These are phyloP conservation scores for Hyperoplus immaculatus DNA, from an alignment of 2,797 vertebrate genomes.

Conservation along the genomic window DNA sequence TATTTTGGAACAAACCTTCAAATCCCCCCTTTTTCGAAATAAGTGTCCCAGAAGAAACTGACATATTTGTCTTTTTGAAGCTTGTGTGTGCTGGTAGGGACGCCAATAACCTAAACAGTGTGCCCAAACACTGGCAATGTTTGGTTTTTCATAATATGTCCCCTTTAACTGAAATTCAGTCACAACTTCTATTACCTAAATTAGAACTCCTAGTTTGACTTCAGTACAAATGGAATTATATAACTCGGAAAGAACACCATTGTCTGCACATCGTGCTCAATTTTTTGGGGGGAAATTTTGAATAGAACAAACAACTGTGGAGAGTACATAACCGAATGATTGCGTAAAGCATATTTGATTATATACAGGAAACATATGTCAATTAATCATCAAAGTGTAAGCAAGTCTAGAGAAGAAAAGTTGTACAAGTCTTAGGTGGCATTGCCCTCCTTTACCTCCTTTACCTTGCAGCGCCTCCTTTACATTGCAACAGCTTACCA, in stretches of 20 bases:
- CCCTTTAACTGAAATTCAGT: constrained; percentile 1
- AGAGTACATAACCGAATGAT: not conserved
- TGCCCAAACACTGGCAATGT: too few species aligned
- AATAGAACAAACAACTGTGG: not conserved
- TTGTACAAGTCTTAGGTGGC: not conserved
- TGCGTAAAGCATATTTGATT: not conserved
- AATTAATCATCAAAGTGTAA: not conserved
- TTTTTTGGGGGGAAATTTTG: not conserved
- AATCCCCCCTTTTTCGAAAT: too few species aligned
- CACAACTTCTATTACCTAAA: constrained; percentile 12
- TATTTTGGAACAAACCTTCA: too few species aligned
- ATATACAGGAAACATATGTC: not conserved
- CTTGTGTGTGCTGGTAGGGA: too few species aligned
- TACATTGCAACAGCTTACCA: not conserved
- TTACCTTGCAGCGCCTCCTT: too few species aligned
- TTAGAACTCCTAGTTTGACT: not conserved
- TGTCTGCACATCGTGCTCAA: not conserved
- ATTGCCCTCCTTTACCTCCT: not conserved
- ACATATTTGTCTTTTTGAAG: too few species aligned
- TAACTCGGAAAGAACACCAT: constrained; percentile 11
- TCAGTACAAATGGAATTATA: not conserved
- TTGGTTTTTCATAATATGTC: too few species aligned
- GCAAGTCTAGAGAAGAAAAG: not conserved
- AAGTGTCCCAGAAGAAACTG: too few species aligned
- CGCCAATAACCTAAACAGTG: too few species aligned